These are phyloP conservation scores for Odontesthes bonariensis DNA, from an alignment of 2,113 vertebrate genomes.

Conservation along the genomic window DNA sequence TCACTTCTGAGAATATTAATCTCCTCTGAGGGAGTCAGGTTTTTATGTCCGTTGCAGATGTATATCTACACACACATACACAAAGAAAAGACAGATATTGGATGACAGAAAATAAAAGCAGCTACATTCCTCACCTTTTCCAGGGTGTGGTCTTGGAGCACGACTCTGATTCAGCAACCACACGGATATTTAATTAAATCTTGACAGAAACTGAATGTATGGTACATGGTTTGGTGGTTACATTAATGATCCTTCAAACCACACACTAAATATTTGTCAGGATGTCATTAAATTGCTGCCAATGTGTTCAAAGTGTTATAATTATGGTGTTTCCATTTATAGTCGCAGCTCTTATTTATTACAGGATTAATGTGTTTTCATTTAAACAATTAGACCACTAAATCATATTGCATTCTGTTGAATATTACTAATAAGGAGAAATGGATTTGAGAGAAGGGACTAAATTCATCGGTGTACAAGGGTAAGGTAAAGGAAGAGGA, in stretches of 20 bases:
- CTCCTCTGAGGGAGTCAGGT: conserved; percentile 31
- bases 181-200: conserved; percentile 42
- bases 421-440: no score
- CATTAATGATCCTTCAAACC: conserved; percentile 19
- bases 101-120: neutral
- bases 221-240: conserved; percentile 1
- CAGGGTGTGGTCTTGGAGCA: conserved; percentile 40
- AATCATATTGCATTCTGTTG: no score
- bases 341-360: neutral
- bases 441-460: no score
- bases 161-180: conserved; percentile 57
- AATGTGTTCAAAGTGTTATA: neutral
- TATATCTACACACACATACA: conserved; percentile 5
- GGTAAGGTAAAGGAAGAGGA: no score
- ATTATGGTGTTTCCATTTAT: neutral
- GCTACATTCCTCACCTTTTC: conserved; percentile 43
- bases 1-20: conserved; percentile 67
- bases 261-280: neutral
- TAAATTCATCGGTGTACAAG: no score
- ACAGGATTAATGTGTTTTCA: neutral
- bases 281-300: neutral
- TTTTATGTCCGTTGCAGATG: conserved; percentile 22
- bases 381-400: neutral
- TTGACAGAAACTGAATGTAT: conserved; percentile 28
- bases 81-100: neutral